Base-by-base conservation (phyloP, 2,888 invertebrate species). In the Thalpophila matura region DNA sequence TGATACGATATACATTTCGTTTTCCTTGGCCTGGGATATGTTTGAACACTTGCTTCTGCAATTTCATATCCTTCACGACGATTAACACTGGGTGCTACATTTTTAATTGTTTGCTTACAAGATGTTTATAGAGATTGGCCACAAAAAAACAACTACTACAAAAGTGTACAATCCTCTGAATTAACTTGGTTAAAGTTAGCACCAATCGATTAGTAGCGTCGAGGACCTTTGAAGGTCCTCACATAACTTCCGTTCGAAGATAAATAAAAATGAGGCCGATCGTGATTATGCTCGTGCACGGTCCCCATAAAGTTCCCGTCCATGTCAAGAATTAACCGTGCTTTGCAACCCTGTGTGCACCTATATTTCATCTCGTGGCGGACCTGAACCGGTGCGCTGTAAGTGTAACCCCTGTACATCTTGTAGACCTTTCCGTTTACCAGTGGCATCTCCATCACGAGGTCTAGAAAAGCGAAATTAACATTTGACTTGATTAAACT, bases 281-380 rank as follows among this genome's bases (percentile, higher is more conserved):
- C 20, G 50, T 87, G 86, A 7, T 53, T 71, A 51, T 86, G 83
- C 0, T 74, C 73, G 33, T 80, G 71, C 10, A 54, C 46, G 4
- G 65, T 43, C 14, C 58, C 71, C 0, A 79, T 10, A 31, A 79
- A 74, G 0, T 29, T 31, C 1, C 83, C 82, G 0, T 81, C 62
- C 9, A 45, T 16, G 1, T 65, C 64, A 5, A 85, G 31, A 46
- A 77, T 78, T 0, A 83, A 50, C n/a, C 77, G 74, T 0, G 83
- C 86, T 12, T 79, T 80, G 37, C 87, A 87, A 0, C 77, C 79
- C 5, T 79, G 74, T 0, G 87, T 85, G 26, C 79, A 82, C 3
- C 82, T 82, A 57, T 88, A 88, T 1, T 85, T 75, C 59, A 85
- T 6, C 72, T 71, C 20, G 31, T 22, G 7, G 43, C 70, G 5